phyloP scores from a whole-genome alignment of 2,888 invertebrate species.

The Galerucella nymphaeae region DNA sequence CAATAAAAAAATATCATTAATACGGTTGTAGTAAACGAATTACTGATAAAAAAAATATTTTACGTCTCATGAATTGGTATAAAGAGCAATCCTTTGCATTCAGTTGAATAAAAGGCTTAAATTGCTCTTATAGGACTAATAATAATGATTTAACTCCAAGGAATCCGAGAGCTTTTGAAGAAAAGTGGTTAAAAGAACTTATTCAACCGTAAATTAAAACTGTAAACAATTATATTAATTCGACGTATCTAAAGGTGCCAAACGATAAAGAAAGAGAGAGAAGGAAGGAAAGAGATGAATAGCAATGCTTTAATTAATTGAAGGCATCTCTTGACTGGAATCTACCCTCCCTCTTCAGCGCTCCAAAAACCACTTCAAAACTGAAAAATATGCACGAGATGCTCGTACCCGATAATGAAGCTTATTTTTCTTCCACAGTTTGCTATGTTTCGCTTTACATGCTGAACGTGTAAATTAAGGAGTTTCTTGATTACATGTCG shows the following conservation, averaged over 20 bases:
- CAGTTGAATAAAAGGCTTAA: too few relatives aligned
- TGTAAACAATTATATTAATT: neutral
- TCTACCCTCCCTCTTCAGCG: slow-evolving; percentile 10
- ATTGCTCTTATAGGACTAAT: too few relatives aligned
- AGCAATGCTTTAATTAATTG: slow-evolving; percentile 22
- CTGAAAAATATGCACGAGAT: slow-evolving; percentile 29
- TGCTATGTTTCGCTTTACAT: slow-evolving; percentile 31
- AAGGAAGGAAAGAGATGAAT: neutral
- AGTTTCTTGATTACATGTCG: slow-evolving; percentile 42
- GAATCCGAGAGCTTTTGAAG: too few relatives aligned
- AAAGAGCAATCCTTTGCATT: too few relatives aligned
- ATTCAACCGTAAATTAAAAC: too few relatives aligned
- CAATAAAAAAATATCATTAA: neutral
- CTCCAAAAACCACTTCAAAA: slow-evolving; percentile 27
- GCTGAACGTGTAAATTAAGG: slow-evolving; percentile 42
- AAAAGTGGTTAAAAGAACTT: too few relatives aligned
- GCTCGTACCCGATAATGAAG: slow-evolving; percentile 35
- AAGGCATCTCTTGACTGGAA: slow-evolving; percentile 21
- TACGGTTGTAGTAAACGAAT: neutral
- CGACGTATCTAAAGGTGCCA: neutral
- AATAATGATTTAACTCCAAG: too few relatives aligned
- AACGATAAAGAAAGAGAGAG: neutral
- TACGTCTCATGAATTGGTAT: too few relatives aligned
- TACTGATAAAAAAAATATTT: too few relatives aligned
- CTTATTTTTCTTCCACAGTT: slow-evolving; percentile 43